A percentile compares a stretch with the other conserved stretches of the same genome.
phyloP scores from a whole-genome alignment of 1,140 invertebrate genomes.

The Drosophila pachea region DNA sequence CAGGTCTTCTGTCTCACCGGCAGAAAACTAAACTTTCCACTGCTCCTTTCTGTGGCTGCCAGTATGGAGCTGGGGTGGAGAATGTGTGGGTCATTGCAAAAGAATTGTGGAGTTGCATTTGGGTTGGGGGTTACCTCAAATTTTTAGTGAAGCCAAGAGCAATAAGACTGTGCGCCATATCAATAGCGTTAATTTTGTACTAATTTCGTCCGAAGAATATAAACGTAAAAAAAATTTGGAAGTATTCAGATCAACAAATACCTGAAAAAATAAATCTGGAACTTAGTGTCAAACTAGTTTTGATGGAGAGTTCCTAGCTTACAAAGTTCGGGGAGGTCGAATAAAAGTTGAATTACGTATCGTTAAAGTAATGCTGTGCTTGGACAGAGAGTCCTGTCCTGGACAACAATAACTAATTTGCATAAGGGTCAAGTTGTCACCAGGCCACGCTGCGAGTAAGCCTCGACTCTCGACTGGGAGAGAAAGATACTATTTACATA shows the following conservation, averaged over 20 bases:
- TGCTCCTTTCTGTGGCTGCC: neutral
- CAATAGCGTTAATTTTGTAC: too few relatives aligned
- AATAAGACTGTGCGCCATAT: too few relatives aligned
- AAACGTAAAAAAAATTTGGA: too few relatives aligned
- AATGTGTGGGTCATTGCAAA: neutral
- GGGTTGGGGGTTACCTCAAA: neutral
- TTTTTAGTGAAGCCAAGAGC: neutral
- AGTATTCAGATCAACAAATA: too few relatives aligned
- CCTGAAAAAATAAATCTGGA: too few relatives aligned
- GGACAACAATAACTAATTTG: slow-evolving; percentile 43
- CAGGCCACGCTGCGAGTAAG: neutral
- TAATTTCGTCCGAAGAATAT: too few relatives aligned
- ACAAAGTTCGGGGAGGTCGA: too few relatives aligned
- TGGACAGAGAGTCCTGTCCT: neutral
- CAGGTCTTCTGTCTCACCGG: neutral
- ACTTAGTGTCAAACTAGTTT: too few relatives aligned
- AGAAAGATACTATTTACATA: slow-evolving; percentile 16
- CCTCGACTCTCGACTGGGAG: neutral
- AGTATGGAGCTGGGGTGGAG: neutral
- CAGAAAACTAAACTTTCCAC: neutral
- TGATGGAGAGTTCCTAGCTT: too few relatives aligned
- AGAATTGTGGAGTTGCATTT: neutral
- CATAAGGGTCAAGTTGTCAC: slow-evolving; percentile 47
- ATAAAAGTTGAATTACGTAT: slow-evolving; percentile 1
- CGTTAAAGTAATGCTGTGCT: neutral